Evolutionary conservation across 2,797 vertebrate species (phyloP).

Genomic region (Rhinophrynus dorsalis): DNA sequence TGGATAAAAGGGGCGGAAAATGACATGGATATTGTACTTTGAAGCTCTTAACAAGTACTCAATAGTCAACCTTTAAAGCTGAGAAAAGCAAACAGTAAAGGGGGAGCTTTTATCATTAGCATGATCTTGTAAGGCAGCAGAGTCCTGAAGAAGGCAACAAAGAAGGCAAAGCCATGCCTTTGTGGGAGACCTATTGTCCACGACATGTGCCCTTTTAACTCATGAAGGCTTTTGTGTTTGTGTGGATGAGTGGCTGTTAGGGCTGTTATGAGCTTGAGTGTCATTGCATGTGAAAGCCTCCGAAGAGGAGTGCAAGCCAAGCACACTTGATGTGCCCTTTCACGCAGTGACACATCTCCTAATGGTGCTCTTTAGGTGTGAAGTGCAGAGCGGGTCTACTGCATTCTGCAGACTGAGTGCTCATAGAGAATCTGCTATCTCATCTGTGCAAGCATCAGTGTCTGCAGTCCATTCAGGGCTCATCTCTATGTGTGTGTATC

Average conservation of each 20-base stretch:
- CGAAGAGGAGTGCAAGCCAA: neutral
- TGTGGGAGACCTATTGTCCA: conserved; percentile 31
- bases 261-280: conserved; percentile 13
- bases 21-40: conserved; percentile 47
- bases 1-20: conserved; percentile 45
- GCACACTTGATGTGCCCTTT: conserved; percentile 39
- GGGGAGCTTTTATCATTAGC: conserved; percentile 38
- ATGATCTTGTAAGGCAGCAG: conserved; percentile 43
- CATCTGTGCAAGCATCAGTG: neutral
- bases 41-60: conserved; percentile 32
- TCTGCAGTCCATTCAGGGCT: neutral
- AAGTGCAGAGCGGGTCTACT: conserved; percentile 20
- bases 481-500: too few species aligned
- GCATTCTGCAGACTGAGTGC: conserved; percentile 11
- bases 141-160: conserved; percentile 41
- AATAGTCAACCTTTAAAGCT: conserved; percentile 31
- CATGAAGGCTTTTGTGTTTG: conserved; percentile 21
- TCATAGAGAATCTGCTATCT: neutral
- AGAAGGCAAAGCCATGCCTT: conserved; percentile 18
- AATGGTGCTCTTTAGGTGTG: conserved; percentile 47
- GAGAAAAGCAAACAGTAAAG: conserved; percentile 23
- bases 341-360: conserved; percentile 29
- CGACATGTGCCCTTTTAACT: conserved; percentile 35
- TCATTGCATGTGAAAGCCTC: conserved; percentile 21
- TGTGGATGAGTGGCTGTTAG: neutral